phyloP scores from a whole-genome alignment of 2,113 vertebrate species.

The Nipponia nippon region DNA sequence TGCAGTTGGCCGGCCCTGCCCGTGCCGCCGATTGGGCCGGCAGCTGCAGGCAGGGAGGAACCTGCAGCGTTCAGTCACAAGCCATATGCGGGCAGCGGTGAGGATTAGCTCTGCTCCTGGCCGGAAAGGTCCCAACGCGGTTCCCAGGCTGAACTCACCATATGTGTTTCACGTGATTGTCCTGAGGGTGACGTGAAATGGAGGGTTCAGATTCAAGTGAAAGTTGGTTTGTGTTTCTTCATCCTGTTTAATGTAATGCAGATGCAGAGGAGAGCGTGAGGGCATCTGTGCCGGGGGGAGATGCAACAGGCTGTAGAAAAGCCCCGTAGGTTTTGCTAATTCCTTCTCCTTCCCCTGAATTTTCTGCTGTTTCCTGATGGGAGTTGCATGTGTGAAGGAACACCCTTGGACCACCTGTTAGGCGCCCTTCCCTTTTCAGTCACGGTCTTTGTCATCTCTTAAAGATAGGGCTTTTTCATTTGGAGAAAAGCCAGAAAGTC shows the following conservation, averaged over 20 bases:
- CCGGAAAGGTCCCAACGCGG: background rate
- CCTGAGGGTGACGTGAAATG: background rate
- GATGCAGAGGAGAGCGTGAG: background rate
- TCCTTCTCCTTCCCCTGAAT: background rate
- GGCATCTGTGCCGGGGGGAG: background rate
- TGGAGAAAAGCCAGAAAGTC: background rate
- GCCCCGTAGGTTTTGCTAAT: background rate
- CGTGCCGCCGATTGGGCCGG: background rate
- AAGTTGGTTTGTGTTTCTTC: constrained; percentile 35
- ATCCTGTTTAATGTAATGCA: background rate
- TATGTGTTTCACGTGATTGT: background rate
- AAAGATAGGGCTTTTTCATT: background rate
- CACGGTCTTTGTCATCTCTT: background rate
- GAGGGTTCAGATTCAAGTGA: background rate
- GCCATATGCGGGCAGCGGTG: background rate
- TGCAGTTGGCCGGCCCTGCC: background rate
- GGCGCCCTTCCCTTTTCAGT: background rate
- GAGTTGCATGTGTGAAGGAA: constrained; percentile 19
- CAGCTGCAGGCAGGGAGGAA: constrained; percentile 20
- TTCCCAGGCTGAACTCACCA: constrained; percentile 30
- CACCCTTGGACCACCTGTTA: constrained; percentile 39
- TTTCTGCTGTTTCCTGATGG: constrained; percentile 33
- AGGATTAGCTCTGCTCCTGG: constrained; percentile 49
- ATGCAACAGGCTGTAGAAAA: background rate
- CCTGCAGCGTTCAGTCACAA: background rate